Percentiles rank a stretch among this genome's conserved stretches.
Evolutionary conservation across 2,797 vertebrate species (phyloP).

Genomic region (Forpus xanthops): DNA sequence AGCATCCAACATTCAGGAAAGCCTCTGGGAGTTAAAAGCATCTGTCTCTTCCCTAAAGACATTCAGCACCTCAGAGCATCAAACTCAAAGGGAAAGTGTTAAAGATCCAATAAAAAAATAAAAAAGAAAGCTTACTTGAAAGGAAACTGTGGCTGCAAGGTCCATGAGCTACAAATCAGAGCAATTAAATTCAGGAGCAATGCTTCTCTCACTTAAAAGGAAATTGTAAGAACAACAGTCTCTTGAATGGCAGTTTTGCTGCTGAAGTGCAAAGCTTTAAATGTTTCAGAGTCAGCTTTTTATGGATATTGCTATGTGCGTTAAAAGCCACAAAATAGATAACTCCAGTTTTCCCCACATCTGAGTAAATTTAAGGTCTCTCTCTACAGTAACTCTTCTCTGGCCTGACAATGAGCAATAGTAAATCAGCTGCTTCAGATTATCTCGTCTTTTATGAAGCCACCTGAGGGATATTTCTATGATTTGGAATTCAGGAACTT

Average conservation of each 20-base stretch:
- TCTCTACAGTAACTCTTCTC: neutral
- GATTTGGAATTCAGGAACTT: slow-evolving; percentile 5
- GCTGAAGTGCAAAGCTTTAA: neutral
- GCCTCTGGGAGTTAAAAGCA: neutral
- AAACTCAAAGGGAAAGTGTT: neutral
- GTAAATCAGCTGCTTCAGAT: neutral
- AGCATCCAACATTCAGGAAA: neutral
- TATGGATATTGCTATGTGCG: neutral
- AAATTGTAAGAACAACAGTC: neutral
- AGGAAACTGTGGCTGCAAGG: slow-evolving; percentile 29
- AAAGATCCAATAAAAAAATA: neutral
- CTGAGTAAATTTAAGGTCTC: neutral
- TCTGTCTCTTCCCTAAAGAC: neutral
- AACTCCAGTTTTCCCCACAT: neutral
- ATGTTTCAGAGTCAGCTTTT: slow-evolving; percentile 34
- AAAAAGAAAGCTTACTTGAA: slow-evolving; percentile 48
- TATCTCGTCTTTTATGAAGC: neutral
- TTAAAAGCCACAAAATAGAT: slow-evolving; percentile 37
- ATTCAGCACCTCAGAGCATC: neutral
- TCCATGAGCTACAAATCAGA: slow-evolving; percentile 15
- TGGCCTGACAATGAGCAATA: neutral
- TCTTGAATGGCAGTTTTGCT: slow-evolving; percentile 39
- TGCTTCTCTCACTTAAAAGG: neutral
- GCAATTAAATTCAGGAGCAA: slow-evolving; percentile 26
- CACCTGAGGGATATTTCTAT: neutral